A percentile compares a stretch with the other conserved stretches of the same genome.
These are phyloP conservation scores for Sapayoa aenigma DNA, from an alignment of 2,113 vertebrate species.

Conservation along the genomic window DNA sequence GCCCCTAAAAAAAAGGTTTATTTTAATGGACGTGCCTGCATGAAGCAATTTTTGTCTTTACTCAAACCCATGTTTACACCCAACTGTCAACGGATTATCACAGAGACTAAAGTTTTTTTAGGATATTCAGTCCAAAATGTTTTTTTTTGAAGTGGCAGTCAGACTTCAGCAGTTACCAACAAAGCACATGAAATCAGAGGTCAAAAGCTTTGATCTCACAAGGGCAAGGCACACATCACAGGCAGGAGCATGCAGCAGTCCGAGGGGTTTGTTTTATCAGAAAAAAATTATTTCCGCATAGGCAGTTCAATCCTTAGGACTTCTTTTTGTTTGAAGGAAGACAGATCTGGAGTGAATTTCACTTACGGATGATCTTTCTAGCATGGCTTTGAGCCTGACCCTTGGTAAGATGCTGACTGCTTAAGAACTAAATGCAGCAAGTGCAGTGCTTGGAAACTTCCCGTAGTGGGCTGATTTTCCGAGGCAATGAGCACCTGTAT, in stretches of 20 bases:
- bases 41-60: background rate
- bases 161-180: constrained; percentile 9
- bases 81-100: background rate
- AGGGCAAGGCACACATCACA: constrained; percentile 17
- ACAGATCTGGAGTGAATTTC: constrained; percentile 30
- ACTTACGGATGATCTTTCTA: constrained; percentile 19
- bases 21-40: background rate
- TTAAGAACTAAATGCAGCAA: constrained; percentile 27
- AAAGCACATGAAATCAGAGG: constrained; percentile 17
- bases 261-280: constrained; percentile 46
- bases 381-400: constrained; percentile 18
- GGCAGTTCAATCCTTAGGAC: constrained; percentile 26
- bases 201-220: constrained; percentile 37
- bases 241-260: background rate
- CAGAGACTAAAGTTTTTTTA: background rate
- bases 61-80: background rate
- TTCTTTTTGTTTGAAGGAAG: constrained; percentile 42
- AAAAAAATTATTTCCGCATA: background rate
- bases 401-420: constrained; percentile 45
- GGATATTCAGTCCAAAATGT: background rate
- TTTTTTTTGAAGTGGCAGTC: constrained; percentile 16
- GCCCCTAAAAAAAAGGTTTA: background rate
- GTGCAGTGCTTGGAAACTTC: constrained; percentile 21
- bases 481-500: constrained; percentile 21
- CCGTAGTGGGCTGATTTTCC: constrained; percentile 33